Evolutionary conservation across 2,797 vertebrate species (phyloP), one percentile per base, ranked within the genome.

Genomic region (Setipinna tenuifilis): DNA sequence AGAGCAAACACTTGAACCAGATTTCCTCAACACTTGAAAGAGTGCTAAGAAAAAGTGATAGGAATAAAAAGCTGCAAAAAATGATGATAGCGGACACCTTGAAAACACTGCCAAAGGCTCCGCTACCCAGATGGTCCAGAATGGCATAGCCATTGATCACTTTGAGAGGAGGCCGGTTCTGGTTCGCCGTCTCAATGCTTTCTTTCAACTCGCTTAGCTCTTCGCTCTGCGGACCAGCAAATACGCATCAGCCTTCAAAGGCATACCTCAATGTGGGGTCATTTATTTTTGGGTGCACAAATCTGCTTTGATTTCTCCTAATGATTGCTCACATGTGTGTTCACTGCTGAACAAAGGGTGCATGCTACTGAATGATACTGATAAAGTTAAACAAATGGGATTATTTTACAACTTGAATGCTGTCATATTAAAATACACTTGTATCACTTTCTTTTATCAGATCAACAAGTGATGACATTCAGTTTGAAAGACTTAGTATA

Each of bases 51-150:
- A 41, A 54, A 86, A 81, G 0, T 2, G 21, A 83, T 50, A 14
- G 16, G 54, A 86, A 84, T 65, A 25, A 83, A 71, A 82, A 17
- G 23, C 1, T n/a, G n/a, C n/a, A n/a, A 82, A 35, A 46, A 54
- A 54, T 14, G 0, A 11, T 21, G 46, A 44, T 7, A 81, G 9
- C 2, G 2, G 44, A 91, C 90, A 97, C 97, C 95, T 98, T 98
- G 89, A 96, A 98, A 83, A 98, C 96, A 19, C 93, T 98, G 86
- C 97, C 97, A 90, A 98, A 99, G 83, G 97, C 97, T 41, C 97
- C 98, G 17, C 96, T 97, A 88, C 97, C 98, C 84, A 99, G 92
- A 89, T 97, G 96, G 88, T 98, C 97, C 92, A 98, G 93, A 91
- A 98, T 91, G 0, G 96, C 94, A 35, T 97, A 97, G 86, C 96